These are phyloP conservation scores for Ectemnius cavifrons DNA, from an alignment of 2,888 invertebrate genomes.

Conservation along the genomic window DNA sequence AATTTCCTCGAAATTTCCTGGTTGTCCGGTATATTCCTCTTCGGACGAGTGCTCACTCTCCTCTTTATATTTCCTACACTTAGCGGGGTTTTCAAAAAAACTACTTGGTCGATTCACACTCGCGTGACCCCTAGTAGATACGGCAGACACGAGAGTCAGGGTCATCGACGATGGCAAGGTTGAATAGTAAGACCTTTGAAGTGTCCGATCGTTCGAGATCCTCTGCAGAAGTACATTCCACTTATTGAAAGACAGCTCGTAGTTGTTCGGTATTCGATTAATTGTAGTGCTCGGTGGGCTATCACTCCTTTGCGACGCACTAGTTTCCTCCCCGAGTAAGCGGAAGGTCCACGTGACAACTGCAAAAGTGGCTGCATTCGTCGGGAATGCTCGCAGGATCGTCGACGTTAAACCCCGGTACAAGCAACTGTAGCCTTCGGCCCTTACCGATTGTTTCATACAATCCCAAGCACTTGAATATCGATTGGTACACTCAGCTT, in stretches of 20 bases:
- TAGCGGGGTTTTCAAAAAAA: not conserved
- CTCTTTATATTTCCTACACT: not conserved
- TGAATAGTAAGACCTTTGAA: slow-evolving; percentile 30
- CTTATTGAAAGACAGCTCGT: slow-evolving; percentile 27
- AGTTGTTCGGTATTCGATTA: not conserved
- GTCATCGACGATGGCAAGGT: slow-evolving; percentile 16
- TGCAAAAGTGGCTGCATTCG: slow-evolving; percentile 95
- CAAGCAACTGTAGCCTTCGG: slow-evolving; percentile 87
- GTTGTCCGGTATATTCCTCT: not conserved
- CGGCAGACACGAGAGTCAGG: not conserved
- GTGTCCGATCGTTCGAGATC: slow-evolving; percentile 12
- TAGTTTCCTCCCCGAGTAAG: slow-evolving; percentile 69
- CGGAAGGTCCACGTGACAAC: slow-evolving; percentile 90
- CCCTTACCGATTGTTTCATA: slow-evolving; percentile 82
- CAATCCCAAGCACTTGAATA: slow-evolving; percentile 89
- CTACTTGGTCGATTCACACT: not conserved
- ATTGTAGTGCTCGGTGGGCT: not conserved
- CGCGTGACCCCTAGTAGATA: not conserved
- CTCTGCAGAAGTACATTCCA: slow-evolving; percentile 38
- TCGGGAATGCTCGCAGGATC: slow-evolving; percentile 92
- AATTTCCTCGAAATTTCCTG: slow-evolving; percentile 3
- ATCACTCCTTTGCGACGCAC: not conserved
- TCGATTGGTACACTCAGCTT: slow-evolving; percentile 83
- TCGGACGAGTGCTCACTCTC: not conserved
- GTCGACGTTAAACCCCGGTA: slow-evolving; percentile 88